Conservation (phyloP, 2,888 invertebrate genomes). For the Dryobota labecula region DNA sequence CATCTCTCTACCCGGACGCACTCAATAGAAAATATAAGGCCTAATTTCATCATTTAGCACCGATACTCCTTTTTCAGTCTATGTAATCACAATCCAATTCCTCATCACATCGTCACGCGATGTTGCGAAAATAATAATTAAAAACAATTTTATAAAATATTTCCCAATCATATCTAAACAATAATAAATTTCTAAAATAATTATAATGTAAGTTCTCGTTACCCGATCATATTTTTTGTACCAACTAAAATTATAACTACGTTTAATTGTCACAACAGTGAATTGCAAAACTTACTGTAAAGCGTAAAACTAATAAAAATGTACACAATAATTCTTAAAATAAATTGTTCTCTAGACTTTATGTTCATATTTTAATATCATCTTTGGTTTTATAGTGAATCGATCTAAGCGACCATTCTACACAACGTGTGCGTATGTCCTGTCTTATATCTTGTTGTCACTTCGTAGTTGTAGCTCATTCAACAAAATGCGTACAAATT, state of each 20-base stretch:
- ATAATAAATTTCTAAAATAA: slow-evolving; percentile 66
- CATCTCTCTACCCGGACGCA: slow-evolving; percentile 27
- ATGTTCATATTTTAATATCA: slow-evolving; percentile 82
- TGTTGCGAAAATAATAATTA: slow-evolving; percentile 58
- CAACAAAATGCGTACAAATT: slow-evolving; percentile 33
- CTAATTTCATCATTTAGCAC: slow-evolving; percentile 70
- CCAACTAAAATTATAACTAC: slow-evolving; percentile 55
- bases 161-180: slow-evolving; percentile 66
- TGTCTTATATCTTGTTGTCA: slow-evolving; percentile 30
- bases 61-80: slow-evolving; percentile 74
- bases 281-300: slow-evolving; percentile 66
- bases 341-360: slow-evolving; percentile 74
- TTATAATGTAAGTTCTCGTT: slow-evolving; percentile 57
- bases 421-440: slow-evolving; percentile 38
- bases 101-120: slow-evolving; percentile 52
- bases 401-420: slow-evolving; percentile 73
- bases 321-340: slow-evolving; percentile 69
- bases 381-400: slow-evolving; percentile 84
- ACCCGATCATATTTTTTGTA: slow-evolving; percentile 65
- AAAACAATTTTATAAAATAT: slow-evolving; percentile 67
- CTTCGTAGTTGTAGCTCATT: slow-evolving; percentile 20
- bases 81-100: slow-evolving; percentile 71
- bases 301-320: slow-evolving; percentile 59
- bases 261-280: slow-evolving; percentile 70
- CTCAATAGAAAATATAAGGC: slow-evolving; percentile 66